Base-by-base conservation (phyloP, 2,113 vertebrate genomes). In the Emberiza fucata region DNA sequence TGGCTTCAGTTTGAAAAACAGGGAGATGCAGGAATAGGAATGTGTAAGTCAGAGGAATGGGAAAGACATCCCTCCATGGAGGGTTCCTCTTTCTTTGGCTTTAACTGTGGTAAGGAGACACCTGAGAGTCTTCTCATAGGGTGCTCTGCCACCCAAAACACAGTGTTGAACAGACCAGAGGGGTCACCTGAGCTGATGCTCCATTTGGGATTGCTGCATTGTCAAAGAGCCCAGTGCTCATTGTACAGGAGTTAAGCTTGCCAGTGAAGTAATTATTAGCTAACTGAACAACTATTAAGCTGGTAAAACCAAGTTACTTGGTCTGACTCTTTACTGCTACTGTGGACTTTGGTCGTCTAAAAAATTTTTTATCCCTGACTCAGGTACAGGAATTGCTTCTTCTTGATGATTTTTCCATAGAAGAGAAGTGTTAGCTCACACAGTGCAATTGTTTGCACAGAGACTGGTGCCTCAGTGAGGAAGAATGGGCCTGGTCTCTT, bases 111-210 rank as follows among this genome's bases (percentile, higher is more conserved):
- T 11, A 24, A 78, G 57, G 48, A 56, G 45, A 40, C 20, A 21
- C 15, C 18, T 29, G 24, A 22, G 20, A 35, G 6, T 17, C 45
- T 0, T 0, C 13, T 40, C 17, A 23, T 4, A 15, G 51, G 29
- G 27, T 37, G 6, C 28, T 48, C 40, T 40, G 5, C 8, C n/a
- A 39, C 29, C 28, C 7, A 27, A 18, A 12, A 18, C 37, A 2
- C 10, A 1, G 1, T 9, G 4, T 1, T 12, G 29, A 81, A 37
- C 4, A 3, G 0, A 2, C 14, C 29, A 14, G 40, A 28, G 22
- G 4, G 28, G 25, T 8, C 28, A 54, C 18, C 35, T 16, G 16
- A 45, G 33, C 37, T 59, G 21, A 56, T 17, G 22, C 17, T 28
- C 24, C 5, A 17, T 29, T 72, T 82, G 56, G 70, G 40, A n/a